Percentiles rank a stretch among this genome's conserved stretches.
These are phyloP conservation scores for Turritopsis dohrnii DNA, from an alignment of 30 jellyfish, hydroid and myxozoan genomes.

Conservation along the genomic window DNA sequence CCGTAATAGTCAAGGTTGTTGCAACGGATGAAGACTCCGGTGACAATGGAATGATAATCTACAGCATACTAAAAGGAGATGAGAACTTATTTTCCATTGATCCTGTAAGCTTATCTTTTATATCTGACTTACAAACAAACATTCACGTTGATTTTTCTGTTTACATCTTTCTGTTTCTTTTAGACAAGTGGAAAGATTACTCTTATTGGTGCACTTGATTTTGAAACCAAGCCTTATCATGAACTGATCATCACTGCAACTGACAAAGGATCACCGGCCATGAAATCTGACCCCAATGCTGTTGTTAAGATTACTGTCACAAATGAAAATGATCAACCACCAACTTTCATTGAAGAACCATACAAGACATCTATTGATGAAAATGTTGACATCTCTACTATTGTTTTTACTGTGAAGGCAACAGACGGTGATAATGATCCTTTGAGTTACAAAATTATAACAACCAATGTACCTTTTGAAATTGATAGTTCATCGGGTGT, in stretches of 20 bases:
- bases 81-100: background rate
- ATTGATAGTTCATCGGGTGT: conserved; percentile 10
- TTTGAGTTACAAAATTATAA: background rate
- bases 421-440: conserved; percentile 17
- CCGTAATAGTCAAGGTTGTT: background rate
- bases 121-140: background rate
- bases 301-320: background rate
- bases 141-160: background rate
- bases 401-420: conserved; percentile 8
- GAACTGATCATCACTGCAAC: background rate
- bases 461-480: conserved; percentile 20
- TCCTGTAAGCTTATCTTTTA: background rate
- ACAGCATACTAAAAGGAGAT: background rate
- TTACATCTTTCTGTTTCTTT: background rate
- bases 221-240: background rate
- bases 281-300: conserved; percentile 1
- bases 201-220: conserved; percentile 4
- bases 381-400: background rate
- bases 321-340: conserved; percentile 25
- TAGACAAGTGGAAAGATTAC: conserved; percentile 10
- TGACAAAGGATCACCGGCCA: conserved; percentile 14
- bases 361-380: background rate
- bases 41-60: background rate
- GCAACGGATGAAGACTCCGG: conserved; percentile 28
- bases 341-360: conserved; percentile 11